These are phyloP conservation scores for Lasioglossum vierecki DNA, from an alignment of 2,888 invertebrate species.

Conservation along the genomic window DNA sequence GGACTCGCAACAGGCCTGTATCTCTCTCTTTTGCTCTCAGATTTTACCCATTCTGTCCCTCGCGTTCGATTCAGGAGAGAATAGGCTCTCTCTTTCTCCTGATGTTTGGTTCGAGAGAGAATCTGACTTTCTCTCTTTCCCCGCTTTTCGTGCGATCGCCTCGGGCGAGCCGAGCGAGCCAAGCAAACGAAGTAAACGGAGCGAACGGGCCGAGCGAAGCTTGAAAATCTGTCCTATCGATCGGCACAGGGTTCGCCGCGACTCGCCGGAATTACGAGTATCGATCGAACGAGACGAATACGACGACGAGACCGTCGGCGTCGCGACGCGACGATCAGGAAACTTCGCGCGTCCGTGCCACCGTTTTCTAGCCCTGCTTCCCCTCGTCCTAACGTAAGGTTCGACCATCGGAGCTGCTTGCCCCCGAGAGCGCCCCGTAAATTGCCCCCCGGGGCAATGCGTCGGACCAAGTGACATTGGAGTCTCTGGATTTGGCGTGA, in stretches of 20 bases:
- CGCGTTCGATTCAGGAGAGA: neutral
- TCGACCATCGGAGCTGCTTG: neutral
- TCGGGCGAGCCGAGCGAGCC: slow-evolving; percentile 32
- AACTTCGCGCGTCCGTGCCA: slow-evolving; percentile 42
- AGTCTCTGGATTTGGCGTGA: neutral
- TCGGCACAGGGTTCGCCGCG: slow-evolving; percentile 47
- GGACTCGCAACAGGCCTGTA: slow-evolving; percentile 24
- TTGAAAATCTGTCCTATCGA: slow-evolving; percentile 67
- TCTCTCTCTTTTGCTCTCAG: neutral
- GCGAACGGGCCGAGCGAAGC: slow-evolving; percentile 40
- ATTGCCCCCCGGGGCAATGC: neutral
- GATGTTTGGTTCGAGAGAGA: neutral
- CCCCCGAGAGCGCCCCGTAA: neutral
- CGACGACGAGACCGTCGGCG: slow-evolving; percentile 14
- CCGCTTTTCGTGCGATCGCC: slow-evolving; percentile 39
- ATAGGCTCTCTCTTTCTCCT: no score
- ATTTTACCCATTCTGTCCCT: neutral
- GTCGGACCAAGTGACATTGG: neutral
- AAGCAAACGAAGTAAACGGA: slow-evolving; percentile 45
- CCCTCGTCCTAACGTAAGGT: neutral
- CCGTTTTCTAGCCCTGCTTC: slow-evolving; percentile 32
- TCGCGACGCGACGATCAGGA: slow-evolving; percentile 47
- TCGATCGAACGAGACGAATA: slow-evolving; percentile 63
- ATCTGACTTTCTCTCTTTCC: neutral
- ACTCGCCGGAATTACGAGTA: slow-evolving; percentile 59